Base-by-base conservation (phyloP, 1,140 invertebrate genomes). In the Psix sp. region DNA sequence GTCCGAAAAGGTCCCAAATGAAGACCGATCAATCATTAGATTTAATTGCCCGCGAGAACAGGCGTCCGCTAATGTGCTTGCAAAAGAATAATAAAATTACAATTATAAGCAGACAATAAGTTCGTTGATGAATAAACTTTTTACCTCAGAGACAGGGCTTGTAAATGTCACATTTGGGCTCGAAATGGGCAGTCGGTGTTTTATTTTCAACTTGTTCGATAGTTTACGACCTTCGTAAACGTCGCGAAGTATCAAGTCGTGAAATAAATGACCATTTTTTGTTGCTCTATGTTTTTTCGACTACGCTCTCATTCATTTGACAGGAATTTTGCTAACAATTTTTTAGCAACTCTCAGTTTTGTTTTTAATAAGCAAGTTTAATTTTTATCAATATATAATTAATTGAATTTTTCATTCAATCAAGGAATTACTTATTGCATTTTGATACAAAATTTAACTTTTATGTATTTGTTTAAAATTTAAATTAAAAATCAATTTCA, bases 31-130 rank as follows among this genome's bases (percentile, higher is more conserved):
- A 81, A 83, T 83, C 80, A 83, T 72, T 35, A 36, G 42, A 76
- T 82, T 82, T 82, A 83, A 82, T 84, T 84, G 78, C 70, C 72
- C 74, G 43, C 56, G 80, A 81, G 80, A 80, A 82, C 78, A 80
- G 73, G 74, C 68, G 39, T 76, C 49, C 74, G 78, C 79, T 82
- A 59, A 82, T 66, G 71, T 62, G 77, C 73, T 77, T 46, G 31
- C 49, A 46, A 40, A 43, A 56, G 51, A 40, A 60, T 71, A 72
- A 72, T 72, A 72, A 72, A 63, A 72, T 63, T 38, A 71, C 56
- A 63, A 62, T 62, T 62, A 62, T 57, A 42, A 49, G 31, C 49
- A 57, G 63, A 60, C 59, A 71, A 59, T 59, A 48, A 39, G 7
- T 33, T 21, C 13, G 45, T 48, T 56, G 42, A 52, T 56, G 49